These are phyloP conservation scores for Mechanitis mazaeus DNA, from an alignment of 2,888 invertebrate genomes.

Conservation along the genomic window DNA sequence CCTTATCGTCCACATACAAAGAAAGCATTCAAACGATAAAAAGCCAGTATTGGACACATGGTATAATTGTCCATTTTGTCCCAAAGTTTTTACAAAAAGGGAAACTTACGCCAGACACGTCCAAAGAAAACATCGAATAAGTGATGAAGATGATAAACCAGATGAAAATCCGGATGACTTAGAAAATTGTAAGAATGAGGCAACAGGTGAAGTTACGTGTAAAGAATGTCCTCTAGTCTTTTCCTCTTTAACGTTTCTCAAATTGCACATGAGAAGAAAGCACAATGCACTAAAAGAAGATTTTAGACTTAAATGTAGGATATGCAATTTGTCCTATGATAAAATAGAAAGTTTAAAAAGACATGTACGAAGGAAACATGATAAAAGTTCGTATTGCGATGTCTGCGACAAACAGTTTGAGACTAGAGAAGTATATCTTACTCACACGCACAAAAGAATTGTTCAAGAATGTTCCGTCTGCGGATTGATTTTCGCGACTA, in stretches of 20 bases:
- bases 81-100: conserved; percentile 57
- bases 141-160: conserved; percentile 42
- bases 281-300: conserved; percentile 61
- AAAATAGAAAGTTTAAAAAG: conserved; percentile 67
- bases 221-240: conserved; percentile 62
- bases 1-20: conserved; percentile 56
- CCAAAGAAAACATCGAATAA: conserved; percentile 57
- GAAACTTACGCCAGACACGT: conserved; percentile 65
- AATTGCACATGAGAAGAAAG: conserved; percentile 64
- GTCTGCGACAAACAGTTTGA: conserved; percentile 63
- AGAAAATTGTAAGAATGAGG: conserved; percentile 42
- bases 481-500: conserved; percentile 59
- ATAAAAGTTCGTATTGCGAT: conserved; percentile 53
- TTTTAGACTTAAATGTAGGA: conserved; percentile 60
- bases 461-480: conserved; percentile 61
- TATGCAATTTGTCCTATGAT: conserved; percentile 66
- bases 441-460: conserved; percentile 56
- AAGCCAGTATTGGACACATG: conserved; percentile 49
- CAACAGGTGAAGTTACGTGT: conserved; percentile 60
- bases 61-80: conserved; percentile 63
- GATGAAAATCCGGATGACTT: conserved; percentile 31
- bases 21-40: conserved; percentile 50
- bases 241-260: conserved; percentile 57
- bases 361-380: conserved; percentile 63
- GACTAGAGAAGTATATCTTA: conserved; percentile 51